A percentile compares a stretch with the other conserved stretches of the same genome.
phyloP scores from a whole-genome alignment of 2,113 vertebrate species.

The Corythornis vintsioides region DNA sequence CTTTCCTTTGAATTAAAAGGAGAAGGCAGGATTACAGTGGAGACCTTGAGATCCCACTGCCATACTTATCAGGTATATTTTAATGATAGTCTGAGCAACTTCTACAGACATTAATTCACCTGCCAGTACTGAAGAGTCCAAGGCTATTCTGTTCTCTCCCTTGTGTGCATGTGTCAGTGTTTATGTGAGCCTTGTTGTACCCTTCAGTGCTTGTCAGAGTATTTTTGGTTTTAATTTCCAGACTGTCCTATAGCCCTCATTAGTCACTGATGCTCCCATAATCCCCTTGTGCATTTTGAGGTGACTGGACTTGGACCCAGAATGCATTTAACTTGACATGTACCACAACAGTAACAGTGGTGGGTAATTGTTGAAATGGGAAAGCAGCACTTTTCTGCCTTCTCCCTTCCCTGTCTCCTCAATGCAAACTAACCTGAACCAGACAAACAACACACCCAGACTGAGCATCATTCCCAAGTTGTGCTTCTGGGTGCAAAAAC shows the following conservation, averaged over 20 bases:
- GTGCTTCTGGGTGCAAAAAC: neutral
- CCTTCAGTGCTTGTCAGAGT: neutral
- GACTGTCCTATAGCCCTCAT: neutral
- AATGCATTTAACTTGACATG: neutral
- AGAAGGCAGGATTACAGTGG: conserved; percentile 11
- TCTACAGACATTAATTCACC: conserved; percentile 36
- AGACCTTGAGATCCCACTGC: conserved; percentile 48
- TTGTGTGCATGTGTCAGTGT: neutral
- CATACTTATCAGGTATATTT: conserved; percentile 26
- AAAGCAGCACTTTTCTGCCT: neutral
- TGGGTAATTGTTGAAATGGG: neutral
- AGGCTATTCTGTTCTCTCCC: neutral
- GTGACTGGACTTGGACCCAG: neutral
- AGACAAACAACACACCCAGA: neutral
- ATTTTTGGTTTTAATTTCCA: neutral
- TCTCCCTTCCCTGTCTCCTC: neutral
- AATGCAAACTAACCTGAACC: neutral
- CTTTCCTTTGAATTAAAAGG: conserved; percentile 58
- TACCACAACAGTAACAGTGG: neutral
- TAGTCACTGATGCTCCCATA: neutral
- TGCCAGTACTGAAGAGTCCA: neutral
- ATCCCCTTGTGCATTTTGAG: neutral
- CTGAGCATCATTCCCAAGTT: neutral
- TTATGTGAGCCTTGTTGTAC: neutral
- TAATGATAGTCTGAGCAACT: conserved; percentile 30